Evolutionary conservation across 2,113 vertebrate species (phyloP).

Genomic region (Zosterops borbonicus): DNA sequence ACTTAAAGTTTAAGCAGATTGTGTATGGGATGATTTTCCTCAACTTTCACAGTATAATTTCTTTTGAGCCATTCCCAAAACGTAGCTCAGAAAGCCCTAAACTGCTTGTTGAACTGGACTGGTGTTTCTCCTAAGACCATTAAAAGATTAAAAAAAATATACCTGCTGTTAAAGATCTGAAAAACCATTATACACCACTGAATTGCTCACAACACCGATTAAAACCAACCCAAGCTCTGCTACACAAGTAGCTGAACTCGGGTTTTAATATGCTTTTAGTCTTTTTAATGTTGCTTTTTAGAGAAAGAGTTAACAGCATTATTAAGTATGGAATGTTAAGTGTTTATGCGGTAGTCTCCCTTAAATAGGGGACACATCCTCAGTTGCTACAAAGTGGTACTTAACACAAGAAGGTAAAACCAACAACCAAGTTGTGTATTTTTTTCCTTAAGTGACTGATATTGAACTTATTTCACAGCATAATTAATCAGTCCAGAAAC

Average conservation of each 20-base stretch:
- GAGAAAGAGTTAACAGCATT: neutral
- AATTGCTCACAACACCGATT: neutral
- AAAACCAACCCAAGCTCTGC: neutral
- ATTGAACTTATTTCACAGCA: neutral
- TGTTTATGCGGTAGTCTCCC: neutral
- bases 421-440: neutral
- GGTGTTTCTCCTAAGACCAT: neutral
- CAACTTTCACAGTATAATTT: neutral
- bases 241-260: neutral
- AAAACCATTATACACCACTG: neutral
- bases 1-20: neutral
- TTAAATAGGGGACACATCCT: neutral
- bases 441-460: neutral
- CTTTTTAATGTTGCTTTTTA: neutral
- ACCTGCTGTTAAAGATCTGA: neutral
- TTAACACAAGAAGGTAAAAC: constrained; percentile 1
- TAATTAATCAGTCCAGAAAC: constrained; percentile 3
- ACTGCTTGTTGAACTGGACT: neutral
- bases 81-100: neutral
- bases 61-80: neutral
- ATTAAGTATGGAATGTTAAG: neutral
- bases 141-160: neutral
- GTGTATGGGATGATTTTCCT: neutral
- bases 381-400: neutral
- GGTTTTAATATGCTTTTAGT: neutral